These are phyloP conservation scores for Leptinotarsa defecta DNA, from an alignment of 1,140 invertebrate genomes.

Conservation along the genomic window DNA sequence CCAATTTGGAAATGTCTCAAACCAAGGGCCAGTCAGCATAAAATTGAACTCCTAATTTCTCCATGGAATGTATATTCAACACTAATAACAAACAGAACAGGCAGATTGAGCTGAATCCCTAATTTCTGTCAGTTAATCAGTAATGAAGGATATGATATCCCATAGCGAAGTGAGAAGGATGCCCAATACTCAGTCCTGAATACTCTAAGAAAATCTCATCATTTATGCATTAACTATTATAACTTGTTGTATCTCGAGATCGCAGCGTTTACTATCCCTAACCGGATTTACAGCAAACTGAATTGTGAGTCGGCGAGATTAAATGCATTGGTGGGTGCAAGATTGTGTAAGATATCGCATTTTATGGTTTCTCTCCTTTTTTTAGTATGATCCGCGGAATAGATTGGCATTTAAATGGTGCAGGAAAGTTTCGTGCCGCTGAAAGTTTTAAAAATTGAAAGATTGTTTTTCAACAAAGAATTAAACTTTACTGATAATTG, in stretches of 20 bases:
- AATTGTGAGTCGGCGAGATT: background rate
- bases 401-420: no score
- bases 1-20: no score
- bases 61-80: no score
- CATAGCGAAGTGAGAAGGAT: background rate
- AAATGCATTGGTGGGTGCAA: background rate
- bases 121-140: background rate
- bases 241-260: slow-evolving; percentile 1
- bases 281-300: background rate
- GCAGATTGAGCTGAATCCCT: background rate
- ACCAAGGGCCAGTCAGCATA: no score
- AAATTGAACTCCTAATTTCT: no score
- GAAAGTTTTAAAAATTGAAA: no score
- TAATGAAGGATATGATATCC: background rate
- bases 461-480: no score
- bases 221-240: slow-evolving; percentile 3
- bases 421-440: no score
- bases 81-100: no score
- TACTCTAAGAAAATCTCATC: background rate
- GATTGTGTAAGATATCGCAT: background rate
- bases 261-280: background rate
- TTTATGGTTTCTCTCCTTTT: background rate
- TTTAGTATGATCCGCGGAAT: background rate
- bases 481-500: no score
- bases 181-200: background rate